Conservation (phyloP, 2,888 invertebrate genomes). For the Cheilosia soror region DNA sequence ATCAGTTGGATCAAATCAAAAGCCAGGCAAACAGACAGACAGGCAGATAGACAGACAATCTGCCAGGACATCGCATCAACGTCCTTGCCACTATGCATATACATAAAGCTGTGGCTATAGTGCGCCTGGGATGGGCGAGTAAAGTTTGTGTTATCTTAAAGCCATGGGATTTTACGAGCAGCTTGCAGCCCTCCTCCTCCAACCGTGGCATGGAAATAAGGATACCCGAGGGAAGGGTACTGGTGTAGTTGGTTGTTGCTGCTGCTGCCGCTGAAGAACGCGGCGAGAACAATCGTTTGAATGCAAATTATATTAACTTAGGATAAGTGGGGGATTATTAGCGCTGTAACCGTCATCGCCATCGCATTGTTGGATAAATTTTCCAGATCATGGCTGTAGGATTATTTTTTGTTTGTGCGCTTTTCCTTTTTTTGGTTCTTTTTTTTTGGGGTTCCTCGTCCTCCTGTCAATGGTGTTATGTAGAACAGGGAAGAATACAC, state of each 20-base stretch:
- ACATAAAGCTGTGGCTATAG: conserved; percentile 8
- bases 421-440: conserved; percentile 7
- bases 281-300: conserved; percentile 74
- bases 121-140: conserved; percentile 12
- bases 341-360: conserved; percentile 62
- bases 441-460: conserved; percentile 4
- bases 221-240: conserved; percentile 27
- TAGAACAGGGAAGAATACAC: conserved; percentile 31
- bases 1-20: conserved; percentile 66
- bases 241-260: conserved; percentile 55
- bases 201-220: conserved; percentile 17
- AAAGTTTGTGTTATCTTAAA: conserved; percentile 69
- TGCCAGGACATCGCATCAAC: conserved; percentile 55
- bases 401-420: conserved; percentile 37
- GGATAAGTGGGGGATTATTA: conserved; percentile 75
- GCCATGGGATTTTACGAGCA: conserved; percentile 65
- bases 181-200: conserved; percentile 30
- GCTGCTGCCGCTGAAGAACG: conserved; percentile 50
- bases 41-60: conserved; percentile 62
- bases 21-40: conserved; percentile 66
- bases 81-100: conserved; percentile 38
- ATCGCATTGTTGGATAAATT: conserved; percentile 61
- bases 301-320: conserved; percentile 75
- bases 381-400: conserved; percentile 50
- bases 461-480: conserved; percentile 16